Conservation (phyloP, 2,113 vertebrate species). For the Saimiri boliviensis region DNA sequence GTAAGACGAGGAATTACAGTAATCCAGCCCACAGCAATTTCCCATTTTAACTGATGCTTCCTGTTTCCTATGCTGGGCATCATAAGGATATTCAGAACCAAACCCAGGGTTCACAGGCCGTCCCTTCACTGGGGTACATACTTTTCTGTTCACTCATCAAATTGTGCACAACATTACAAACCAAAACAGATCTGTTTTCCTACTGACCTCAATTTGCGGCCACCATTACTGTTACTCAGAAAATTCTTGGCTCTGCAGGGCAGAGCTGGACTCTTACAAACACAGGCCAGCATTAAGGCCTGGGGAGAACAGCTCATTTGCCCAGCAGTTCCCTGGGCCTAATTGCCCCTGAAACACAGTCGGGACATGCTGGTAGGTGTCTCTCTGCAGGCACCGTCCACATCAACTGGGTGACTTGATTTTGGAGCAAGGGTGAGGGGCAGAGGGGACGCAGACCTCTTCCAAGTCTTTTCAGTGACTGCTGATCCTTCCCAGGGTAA, state of each 20-base stretch:
- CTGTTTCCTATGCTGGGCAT: constrained; percentile 72
- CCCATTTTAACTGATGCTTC: constrained; percentile 76
- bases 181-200: constrained; percentile 64
- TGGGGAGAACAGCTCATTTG: background rate
- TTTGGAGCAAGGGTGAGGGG: background rate
- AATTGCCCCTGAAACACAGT: background rate
- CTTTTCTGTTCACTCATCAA: constrained; percentile 64
- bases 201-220: constrained; percentile 61
- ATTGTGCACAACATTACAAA: background rate
- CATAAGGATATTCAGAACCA: constrained; percentile 49
- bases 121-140: constrained; percentile 60
- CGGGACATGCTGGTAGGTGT: too few relatives aligned
- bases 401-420: background rate
- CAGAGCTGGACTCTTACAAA: background rate
- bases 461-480: background rate
- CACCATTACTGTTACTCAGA: background rate
- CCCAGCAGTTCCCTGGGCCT: background rate
- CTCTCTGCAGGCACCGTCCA: background rate
- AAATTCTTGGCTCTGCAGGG: background rate
- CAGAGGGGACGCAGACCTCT: background rate
- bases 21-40: constrained; percentile 74
- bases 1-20: constrained; percentile 69
- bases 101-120: background rate
- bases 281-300: background rate
- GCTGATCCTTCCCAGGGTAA: background rate